Evolutionary conservation across 2,797 vertebrate species (phyloP).

Genomic region (Pseudomugil gertrudae): DNA sequence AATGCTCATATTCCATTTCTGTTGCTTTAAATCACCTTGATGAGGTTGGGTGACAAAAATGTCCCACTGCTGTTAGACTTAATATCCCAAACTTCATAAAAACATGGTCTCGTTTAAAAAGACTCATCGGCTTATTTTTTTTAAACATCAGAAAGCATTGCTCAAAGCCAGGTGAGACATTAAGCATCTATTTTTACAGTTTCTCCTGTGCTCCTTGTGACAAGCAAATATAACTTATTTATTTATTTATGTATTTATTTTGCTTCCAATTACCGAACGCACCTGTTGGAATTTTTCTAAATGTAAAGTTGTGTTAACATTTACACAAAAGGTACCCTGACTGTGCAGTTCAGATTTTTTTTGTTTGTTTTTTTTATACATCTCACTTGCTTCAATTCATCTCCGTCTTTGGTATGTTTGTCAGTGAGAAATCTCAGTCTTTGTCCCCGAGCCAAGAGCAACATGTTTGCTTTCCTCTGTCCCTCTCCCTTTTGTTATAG

Average conservation of each 20-base stretch:
- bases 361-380: neutral
- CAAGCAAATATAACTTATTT: neutral
- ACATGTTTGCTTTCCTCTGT: slow-evolving; percentile 80
- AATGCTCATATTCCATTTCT: too few relatives aligned
- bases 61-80: too few relatives aligned
- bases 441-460: slow-evolving; percentile 78
- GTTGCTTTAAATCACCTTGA: neutral
- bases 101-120: too few relatives aligned
- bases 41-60: neutral
- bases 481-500: slow-evolving; percentile 81
- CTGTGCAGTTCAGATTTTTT: neutral
- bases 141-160: neutral
- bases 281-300: neutral
- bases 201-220: neutral
- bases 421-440: slow-evolving; percentile 58
- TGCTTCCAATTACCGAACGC: neutral
- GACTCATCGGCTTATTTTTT: neutral
- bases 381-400: slow-evolving; percentile 29
- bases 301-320: neutral
- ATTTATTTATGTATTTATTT: neutral
- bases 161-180: neutral
- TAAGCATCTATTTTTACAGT: neutral
- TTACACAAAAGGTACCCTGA: slow-evolving; percentile 8
- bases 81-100: neutral
- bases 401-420: slow-evolving; percentile 33